Percentiles rank a stretch among this genome's conserved stretches.
phyloP scores from a whole-genome alignment of 2,797 vertebrate species.

The Macropus fuliginosus region DNA sequence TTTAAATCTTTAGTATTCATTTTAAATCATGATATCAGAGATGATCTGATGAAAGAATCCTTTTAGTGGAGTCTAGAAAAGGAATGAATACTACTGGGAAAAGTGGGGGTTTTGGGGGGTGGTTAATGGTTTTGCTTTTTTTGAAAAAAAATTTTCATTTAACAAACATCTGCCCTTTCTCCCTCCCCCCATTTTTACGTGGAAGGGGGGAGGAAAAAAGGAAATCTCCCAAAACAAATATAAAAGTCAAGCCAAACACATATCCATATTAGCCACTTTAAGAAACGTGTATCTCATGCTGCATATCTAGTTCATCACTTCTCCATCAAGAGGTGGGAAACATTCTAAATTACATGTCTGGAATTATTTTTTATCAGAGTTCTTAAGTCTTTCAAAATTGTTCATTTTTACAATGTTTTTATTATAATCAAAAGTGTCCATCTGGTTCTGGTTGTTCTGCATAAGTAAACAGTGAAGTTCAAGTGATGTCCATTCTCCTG shows the following conservation, averaged over 20 bases:
- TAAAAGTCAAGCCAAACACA: background rate
- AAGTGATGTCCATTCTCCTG: background rate
- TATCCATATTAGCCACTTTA: background rate
- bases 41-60: background rate
- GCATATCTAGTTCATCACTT: background rate
- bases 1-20: background rate
- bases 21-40: background rate
- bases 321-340: background rate
- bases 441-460: background rate
- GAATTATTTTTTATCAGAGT: background rate
- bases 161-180: background rate
- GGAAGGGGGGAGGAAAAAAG: background rate
- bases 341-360: background rate
- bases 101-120: background rate
- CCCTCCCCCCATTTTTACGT: too few species aligned
- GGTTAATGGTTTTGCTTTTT: background rate
- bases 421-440: background rate
- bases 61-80: slow-evolving; percentile 2
- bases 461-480: background rate
- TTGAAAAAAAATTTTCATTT: background rate
- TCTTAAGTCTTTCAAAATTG: background rate
- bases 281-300: background rate
- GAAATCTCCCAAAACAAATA: background rate
- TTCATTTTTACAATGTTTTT: background rate
- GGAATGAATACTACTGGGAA: background rate